Percentiles rank a stretch among this genome's conserved stretches.
These are phyloP conservation scores for Leucoraja ocellata DNA, from an alignment of 2,797 vertebrate genomes.

Conservation along the genomic window DNA sequence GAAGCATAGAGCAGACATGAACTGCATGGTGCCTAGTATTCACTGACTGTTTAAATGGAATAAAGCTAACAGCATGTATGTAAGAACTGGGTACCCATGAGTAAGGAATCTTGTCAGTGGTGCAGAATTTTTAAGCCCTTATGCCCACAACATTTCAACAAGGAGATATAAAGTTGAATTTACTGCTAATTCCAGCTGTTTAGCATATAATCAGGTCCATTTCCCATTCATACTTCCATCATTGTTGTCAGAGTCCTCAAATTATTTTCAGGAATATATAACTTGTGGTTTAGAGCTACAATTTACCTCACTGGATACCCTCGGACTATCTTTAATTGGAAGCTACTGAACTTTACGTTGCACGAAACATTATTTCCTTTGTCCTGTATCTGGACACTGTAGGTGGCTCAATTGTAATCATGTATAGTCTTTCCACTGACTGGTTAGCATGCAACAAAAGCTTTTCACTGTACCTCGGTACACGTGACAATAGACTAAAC, in stretches of 20 bases:
- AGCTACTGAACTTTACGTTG: too few species aligned
- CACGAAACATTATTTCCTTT: too few species aligned
- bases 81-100: background rate
- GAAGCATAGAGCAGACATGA: background rate
- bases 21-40: background rate
- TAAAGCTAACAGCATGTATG: background rate
- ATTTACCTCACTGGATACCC: too few species aligned
- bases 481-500: too few species aligned
- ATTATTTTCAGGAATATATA: background rate
- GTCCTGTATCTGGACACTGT: too few species aligned
- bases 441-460: too few species aligned
- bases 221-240: background rate
- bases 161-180: background rate
- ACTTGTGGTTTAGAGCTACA: too few species aligned
- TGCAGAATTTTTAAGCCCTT: background rate
- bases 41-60: slow-evolving; percentile 10
- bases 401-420: too few species aligned
- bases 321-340: too few species aligned
- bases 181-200: background rate
- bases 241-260: background rate
- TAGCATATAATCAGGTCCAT: background rate
- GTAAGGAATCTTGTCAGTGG: background rate
- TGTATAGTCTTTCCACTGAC: too few species aligned
- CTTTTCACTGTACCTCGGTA: too few species aligned
- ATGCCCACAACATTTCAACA: background rate